Percentiles rank a stretch among this genome's conserved stretches.
These are phyloP conservation scores for Ostrea denselamellosa DNA, from an alignment of 1,140 invertebrate genomes.

Conservation along the genomic window DNA sequence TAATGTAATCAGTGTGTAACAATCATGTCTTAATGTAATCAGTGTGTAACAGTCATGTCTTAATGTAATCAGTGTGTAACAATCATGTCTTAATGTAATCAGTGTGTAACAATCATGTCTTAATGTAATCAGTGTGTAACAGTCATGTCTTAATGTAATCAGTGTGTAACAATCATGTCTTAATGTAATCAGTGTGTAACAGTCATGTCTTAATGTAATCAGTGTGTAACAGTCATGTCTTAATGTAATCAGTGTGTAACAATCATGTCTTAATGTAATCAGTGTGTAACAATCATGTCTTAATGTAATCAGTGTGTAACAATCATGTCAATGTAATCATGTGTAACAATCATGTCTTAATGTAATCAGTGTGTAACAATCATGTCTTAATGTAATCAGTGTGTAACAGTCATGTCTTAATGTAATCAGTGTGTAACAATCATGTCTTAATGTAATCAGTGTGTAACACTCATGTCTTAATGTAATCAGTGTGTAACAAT, in stretches of 20 bases:
- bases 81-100: not conserved
- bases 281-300: no score
- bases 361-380: not conserved
- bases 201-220: not conserved
- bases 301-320: not conserved
- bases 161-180: no score
- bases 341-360: constrained; percentile 14
- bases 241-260: not conserved
- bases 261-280: not conserved
- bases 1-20: not conserved
- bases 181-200: not conserved
- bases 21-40: not conserved
- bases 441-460: not conserved
- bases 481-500: no score
- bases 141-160: not conserved
- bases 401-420: not conserved
- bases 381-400: not conserved
- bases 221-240: constrained; percentile 71
- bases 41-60: constrained; percentile 71
- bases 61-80: not conserved
- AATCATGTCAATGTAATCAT: not conserved
- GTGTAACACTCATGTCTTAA: not conserved
- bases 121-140: not conserved
- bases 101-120: no score
- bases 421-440: no score